phyloP scores from a whole-genome alignment of 2,797 vertebrate genomes.

The Enteromius radiatus region DNA sequence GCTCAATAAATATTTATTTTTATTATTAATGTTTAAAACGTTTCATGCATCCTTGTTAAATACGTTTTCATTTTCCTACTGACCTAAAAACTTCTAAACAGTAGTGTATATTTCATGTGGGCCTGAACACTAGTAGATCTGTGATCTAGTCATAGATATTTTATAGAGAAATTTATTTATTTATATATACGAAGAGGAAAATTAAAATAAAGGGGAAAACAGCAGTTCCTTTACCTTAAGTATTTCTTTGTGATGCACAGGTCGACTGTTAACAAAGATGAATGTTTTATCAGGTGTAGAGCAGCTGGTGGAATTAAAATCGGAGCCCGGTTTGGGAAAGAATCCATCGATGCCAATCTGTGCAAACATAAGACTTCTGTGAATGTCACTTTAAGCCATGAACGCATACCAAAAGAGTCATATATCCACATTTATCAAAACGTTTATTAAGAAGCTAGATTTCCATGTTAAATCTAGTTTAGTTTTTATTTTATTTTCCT shows the following conservation, averaged over 20 bases:
- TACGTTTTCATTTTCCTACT: not conserved
- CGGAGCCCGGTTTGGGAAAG: constrained; percentile 86
- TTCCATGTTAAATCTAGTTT: not conserved
- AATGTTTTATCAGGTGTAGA: constrained; percentile 88
- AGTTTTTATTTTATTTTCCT: constrained; percentile 9
- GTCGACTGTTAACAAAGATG: constrained; percentile 89
- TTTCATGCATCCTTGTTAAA: not conserved
- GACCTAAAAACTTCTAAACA: not conserved
- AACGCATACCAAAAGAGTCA: not conserved
- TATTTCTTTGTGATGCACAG: constrained; percentile 90
- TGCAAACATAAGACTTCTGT: constrained; percentile 53
- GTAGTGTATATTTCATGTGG: not conserved
- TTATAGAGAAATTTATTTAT: too few relatives aligned
- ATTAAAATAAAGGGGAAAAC: not conserved
- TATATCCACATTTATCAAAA: not conserved
- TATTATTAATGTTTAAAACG: not conserved
- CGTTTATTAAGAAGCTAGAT: not conserved
- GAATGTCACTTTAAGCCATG: constrained; percentile 10
- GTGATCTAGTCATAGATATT: too few relatives aligned
- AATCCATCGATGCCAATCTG: constrained; percentile 90
- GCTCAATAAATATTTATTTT: not conserved
- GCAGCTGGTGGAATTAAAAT: constrained; percentile 82
- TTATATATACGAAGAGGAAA: too few relatives aligned
- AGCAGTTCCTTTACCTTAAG: constrained; percentile 83
- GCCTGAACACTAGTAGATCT: not conserved